Evolutionary conservation across 2,888 invertebrate genomes (phyloP), one percentile per base, ranked within the genome.

Genomic region (Zeuzera pyrina): DNA sequence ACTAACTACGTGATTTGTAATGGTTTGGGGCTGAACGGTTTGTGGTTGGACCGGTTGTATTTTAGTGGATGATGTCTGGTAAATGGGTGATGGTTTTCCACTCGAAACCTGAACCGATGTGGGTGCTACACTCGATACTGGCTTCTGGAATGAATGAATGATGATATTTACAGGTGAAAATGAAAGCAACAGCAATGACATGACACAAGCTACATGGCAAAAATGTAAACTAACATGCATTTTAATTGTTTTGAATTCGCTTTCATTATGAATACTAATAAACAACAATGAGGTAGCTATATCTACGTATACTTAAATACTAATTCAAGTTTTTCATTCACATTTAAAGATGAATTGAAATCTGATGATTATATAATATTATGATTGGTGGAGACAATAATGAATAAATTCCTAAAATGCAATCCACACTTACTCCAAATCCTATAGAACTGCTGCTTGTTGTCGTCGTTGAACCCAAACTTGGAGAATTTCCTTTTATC

Each of bases 91-190:
- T 39, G 90, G 86, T 70, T 90, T 89, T 50, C 87, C 88, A 45
- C 86, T 78, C 39, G 79, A 69, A 49, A 87, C 87, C 68, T 88
- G 87, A 56, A 91, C 86, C 31, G 90, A 88, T 42, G 90, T 91
- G 41, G 94, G 93, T 45, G 93, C 93, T 41, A 93, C 93, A 72
- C 93, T 93, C 67, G 93, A 93, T 43, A 93, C 90, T 39, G 94
- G 94, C 70, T 94, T 94, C 85, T 94, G 88, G 60, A 87, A 86
- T 74, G 62, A 72, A 71, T 67, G 58, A 70, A 47, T 69, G 79
- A 57, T 68, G 77, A 61, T 78, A 81, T 79, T 69, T 79, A 79
- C 81, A 81, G 57, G 52, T 68, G 73, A 6, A 12, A 2, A 49
- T 37, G 42, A 47, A 55, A 47, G 42, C 41, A 52, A 50, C 54